Base-by-base conservation (phyloP, 2,113 vertebrate species). In the Electrona antarctica region DNA sequence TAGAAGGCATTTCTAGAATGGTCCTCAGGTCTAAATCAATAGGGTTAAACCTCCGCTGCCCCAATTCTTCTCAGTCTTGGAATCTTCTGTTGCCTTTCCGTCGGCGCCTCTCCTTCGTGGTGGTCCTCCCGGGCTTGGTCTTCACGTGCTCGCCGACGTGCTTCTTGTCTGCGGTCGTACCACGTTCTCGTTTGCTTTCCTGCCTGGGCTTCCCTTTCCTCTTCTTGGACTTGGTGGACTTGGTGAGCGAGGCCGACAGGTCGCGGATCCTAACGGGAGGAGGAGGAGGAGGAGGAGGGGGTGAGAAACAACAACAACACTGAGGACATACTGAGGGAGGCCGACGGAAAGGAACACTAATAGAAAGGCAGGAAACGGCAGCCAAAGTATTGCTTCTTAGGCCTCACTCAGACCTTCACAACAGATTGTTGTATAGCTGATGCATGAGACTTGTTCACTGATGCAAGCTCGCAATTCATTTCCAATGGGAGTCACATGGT, bases 41-140 rank as follows among this genome's bases (percentile, higher is more conserved):
- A 21, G 21, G 21, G 58, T 46, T 10, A 28, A 45, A 33, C 50
- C 5, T 7, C 52, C 7, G 10, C n/a, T n/a, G n/a, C 54, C 29
- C 56, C 3, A 10, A 7, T 5, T 13, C 47, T 33, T 21, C 14
- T 92, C 87, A 93, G 56, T 92, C 89, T 21, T 75, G 74, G 45
- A 79, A 61, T 69, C 48, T 81, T 90, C 76, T 41, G 33, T 51
- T 93, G 68, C 97, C 96, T 0, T 96, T 97, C 73, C 93, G 87
- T 13, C 90, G 87, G 11, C 97, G 95, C 14, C 97, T 91, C 86
- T 96, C 94, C 13, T 84, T 88, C 87, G 96, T 97, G 71, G 91
- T 95, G 60, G 95, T 96, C 54, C 84, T 93, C 0, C 94, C 91
- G 0, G 73, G 64, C 14, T 79, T 88, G 0, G 73, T 85, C 69